These are phyloP conservation scores for Desmophyllum pertusum DNA, from an alignment of 92 coral and sea anemone species.

Conservation along the genomic window DNA sequence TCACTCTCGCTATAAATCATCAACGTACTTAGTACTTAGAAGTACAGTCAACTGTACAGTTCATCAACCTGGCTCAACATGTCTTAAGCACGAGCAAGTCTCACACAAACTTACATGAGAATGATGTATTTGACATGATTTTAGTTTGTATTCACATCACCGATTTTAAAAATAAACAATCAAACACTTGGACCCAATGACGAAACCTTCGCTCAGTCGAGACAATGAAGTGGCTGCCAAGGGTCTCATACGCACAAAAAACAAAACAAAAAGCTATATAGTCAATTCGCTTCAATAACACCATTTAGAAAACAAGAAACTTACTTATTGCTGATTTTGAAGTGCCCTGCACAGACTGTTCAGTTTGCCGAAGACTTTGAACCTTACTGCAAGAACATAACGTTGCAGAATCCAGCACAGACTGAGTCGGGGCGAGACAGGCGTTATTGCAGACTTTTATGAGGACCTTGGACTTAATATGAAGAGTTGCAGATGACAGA, in stretches of 20 bases:
- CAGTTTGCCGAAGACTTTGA: neutral
- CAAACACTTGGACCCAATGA: neutral
- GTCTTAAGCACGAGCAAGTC: neutral
- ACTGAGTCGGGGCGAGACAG: neutral
- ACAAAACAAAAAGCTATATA: neutral
- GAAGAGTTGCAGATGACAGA: constrained; percentile 8
- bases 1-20: neutral
- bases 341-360: neutral
- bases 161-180: constrained; percentile 11
- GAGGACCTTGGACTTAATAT: neutral
- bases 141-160: neutral
- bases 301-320: neutral
- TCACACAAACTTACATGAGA: neutral
- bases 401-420: neutral
- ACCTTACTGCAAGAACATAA: neutral
- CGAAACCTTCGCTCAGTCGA: neutral
- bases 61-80: neutral
- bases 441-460: neutral
- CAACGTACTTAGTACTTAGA: too few species aligned
- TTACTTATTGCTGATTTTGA: neutral
- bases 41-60: neutral
- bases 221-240: neutral
- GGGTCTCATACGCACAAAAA: neutral
- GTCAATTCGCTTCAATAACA: neutral
- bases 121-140: neutral